These are phyloP conservation scores for Cyprinus carpio DNA, from an alignment of 2,113 vertebrate species.

Conservation along the genomic window DNA sequence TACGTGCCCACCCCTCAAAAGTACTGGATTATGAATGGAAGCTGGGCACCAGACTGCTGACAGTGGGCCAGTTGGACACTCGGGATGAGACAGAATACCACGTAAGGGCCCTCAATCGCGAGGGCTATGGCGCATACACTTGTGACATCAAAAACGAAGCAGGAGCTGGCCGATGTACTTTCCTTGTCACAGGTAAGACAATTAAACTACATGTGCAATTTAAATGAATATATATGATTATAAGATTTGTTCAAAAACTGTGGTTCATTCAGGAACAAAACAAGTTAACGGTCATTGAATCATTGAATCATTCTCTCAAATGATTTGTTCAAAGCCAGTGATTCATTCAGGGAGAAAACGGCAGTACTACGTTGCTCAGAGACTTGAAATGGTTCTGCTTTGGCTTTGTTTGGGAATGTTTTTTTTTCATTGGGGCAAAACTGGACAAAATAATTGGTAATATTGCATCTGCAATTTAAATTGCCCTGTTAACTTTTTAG, in stretches of 20 bases:
- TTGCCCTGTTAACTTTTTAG: not conserved
- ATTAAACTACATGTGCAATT: not conserved
- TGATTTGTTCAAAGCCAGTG: no score
- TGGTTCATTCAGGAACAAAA: no score
- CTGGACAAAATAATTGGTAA: not conserved
- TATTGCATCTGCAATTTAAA: not conserved
- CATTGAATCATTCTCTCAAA: no score
- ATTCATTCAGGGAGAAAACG: not conserved
- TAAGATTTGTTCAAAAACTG: no score
- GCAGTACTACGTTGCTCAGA: not conserved
- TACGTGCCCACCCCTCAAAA: constrained; percentile 86
- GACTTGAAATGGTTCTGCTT: not conserved
- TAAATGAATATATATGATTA: not conserved
- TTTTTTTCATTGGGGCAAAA: not conserved
- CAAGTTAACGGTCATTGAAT: no score
- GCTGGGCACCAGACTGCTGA: constrained; percentile 85
- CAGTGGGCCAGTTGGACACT: constrained; percentile 81
- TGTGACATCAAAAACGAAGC: constrained; percentile 96
- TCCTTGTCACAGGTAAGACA: constrained; percentile 88
- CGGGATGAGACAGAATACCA: constrained; percentile 85
- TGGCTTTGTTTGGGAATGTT: not conserved
- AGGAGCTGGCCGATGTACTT: constrained; percentile 89
- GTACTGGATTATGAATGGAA: constrained; percentile 94
- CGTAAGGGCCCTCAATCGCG: constrained; percentile 85
- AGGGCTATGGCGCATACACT: constrained; percentile 92